Percentiles rank a stretch among this genome's conserved stretches.
Evolutionary conservation across 2,797 vertebrate genomes (phyloP).

Genomic region (Gobio occitaniae): DNA sequence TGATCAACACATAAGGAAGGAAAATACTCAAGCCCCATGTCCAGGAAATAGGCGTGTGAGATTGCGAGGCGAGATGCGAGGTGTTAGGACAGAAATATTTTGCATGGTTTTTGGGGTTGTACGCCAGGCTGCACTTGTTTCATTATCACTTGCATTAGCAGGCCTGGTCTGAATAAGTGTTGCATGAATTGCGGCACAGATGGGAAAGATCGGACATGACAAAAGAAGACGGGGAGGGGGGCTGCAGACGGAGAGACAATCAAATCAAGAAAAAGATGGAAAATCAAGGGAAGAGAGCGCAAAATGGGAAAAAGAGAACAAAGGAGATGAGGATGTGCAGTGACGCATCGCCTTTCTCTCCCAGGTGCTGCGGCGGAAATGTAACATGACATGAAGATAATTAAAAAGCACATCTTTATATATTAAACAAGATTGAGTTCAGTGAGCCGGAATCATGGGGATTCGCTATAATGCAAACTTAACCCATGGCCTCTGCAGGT

Average conservation of each 20-base stretch:
- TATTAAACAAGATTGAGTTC: constrained; percentile 70
- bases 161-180: constrained; percentile 62
- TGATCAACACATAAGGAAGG: constrained; percentile 62
- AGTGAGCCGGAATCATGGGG: constrained; percentile 67
- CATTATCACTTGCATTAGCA: constrained; percentile 48
- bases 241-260: constrained; percentile 47
- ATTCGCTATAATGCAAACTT: constrained; percentile 73
- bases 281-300: constrained; percentile 37
- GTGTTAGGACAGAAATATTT: constrained; percentile 51
- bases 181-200: constrained; percentile 77
- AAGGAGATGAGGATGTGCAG: constrained; percentile 66
- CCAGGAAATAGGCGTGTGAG: constrained; percentile 29
- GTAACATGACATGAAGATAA: constrained; percentile 77
- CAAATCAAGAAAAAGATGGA: constrained; percentile 35
- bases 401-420: constrained; percentile 74
- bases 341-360: constrained; percentile 64
- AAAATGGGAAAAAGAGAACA: constrained; percentile 48
- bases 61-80: constrained; percentile 7
- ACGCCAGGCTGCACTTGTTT: constrained; percentile 50
- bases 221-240: constrained; percentile 49
- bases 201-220: constrained; percentile 68
- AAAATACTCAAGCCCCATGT: constrained; percentile 34
- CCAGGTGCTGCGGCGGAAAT: constrained; percentile 70
- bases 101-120: constrained; percentile 41
- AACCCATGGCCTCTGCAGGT: constrained; percentile 68